phyloP scores from a whole-genome alignment of 64 coral and sea anemone genomes.

The Platygyra sinensis region DNA sequence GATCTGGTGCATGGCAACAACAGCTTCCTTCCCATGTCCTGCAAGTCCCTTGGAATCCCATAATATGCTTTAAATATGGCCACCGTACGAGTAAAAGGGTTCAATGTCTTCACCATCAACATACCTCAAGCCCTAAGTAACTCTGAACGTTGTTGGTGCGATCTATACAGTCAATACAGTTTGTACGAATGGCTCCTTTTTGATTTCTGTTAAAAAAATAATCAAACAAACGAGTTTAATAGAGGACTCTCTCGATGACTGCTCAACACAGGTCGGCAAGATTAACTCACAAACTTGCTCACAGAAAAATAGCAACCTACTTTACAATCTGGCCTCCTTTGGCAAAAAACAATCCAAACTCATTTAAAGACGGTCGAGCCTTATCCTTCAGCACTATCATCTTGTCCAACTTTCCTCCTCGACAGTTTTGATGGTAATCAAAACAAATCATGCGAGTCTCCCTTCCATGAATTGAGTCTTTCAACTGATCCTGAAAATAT shows the following conservation, averaged over 20 bases:
- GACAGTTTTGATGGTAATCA: conserved; percentile 93
- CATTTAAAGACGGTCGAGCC: conserved; percentile 66
- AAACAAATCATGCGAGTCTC: conserved; percentile 94
- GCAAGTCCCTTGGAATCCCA: no score
- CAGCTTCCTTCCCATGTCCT: no score
- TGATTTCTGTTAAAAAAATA: conserved; percentile 56
- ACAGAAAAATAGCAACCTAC: background rate
- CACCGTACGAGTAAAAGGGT: no score
- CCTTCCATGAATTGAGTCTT: conserved; percentile 85
- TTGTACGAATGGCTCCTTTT: conserved; percentile 76
- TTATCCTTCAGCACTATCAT: conserved; percentile 77
- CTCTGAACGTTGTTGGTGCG: conserved; percentile 93
- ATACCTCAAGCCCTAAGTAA: conserved; percentile 87
- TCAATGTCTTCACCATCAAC: background rate
- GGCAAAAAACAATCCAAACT: conserved; percentile 76
- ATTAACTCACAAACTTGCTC: no score
- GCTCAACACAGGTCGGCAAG: no score
- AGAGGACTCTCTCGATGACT: no score
- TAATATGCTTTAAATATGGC: no score
- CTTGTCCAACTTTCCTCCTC: conserved; percentile 78
- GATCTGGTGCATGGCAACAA: no score
- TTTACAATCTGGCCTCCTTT: conserved; percentile 59
- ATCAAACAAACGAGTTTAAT: background rate
- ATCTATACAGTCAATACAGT: conserved; percentile 97
- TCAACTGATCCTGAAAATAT: conserved; percentile 82